These are phyloP conservation scores for Peromyscus melanophrys DNA, from an alignment of 2,797 vertebrate genomes.

Conservation along the genomic window DNA sequence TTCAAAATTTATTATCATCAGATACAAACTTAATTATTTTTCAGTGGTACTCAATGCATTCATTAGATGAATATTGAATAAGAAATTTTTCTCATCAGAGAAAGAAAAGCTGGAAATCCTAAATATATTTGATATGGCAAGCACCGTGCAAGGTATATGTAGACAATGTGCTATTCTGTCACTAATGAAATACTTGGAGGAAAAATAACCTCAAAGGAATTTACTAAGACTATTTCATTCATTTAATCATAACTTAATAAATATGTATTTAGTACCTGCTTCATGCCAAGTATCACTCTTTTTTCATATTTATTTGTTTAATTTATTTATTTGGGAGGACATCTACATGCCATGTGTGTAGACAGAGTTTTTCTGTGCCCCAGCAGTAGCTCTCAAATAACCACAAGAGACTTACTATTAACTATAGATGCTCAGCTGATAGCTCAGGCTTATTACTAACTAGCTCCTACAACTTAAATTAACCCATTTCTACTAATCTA, in stretches of 20 bases:
- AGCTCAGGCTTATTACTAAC: too few species aligned
- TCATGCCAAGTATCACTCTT: neutral
- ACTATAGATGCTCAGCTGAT: too few species aligned
- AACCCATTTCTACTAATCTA: too few species aligned
- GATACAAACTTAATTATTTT: neutral
- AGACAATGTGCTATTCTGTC: neutral
- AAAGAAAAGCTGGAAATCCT: neutral
- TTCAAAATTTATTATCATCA: neutral
- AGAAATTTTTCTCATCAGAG: neutral
- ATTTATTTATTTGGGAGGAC: neutral
- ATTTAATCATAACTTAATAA: slow-evolving; percentile 1
- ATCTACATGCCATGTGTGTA: neutral
- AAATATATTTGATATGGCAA: neutral
- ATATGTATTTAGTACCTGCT: neutral
- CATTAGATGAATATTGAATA: neutral
- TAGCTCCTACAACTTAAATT: too few species aligned
- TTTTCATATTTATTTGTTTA: neutral
- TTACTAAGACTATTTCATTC: neutral
- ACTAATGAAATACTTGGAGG: neutral
- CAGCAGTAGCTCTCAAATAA: too few species aligned
- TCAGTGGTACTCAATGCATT: neutral
- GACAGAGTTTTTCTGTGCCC: too few species aligned
- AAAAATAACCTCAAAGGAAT: neutral
- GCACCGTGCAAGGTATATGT: neutral
- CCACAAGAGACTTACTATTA: too few species aligned